phyloP scores from a whole-genome alignment of 2,888 invertebrate species.

The Noctuana brunneofusca region DNA sequence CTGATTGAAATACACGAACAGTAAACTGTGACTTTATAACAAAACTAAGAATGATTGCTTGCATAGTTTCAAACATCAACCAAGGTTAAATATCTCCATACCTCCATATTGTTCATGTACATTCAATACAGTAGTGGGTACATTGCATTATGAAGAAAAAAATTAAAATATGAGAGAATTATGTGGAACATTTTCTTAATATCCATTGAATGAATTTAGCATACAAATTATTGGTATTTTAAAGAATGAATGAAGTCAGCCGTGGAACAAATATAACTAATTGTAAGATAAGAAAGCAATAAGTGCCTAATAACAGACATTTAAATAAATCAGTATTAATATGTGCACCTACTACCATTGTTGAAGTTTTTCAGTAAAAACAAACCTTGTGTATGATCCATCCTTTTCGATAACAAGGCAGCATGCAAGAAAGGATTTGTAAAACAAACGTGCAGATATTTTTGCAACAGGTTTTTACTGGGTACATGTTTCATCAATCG shows the following conservation, averaged over 20 bases:
- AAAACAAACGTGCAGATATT: slow-evolving; percentile 54
- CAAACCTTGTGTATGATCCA: slow-evolving; percentile 81
- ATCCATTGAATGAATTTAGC: too few relatives aligned
- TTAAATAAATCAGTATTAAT: background rate
- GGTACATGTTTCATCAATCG: slow-evolving; percentile 4
- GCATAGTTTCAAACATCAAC: too few relatives aligned
- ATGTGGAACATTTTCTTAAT: too few relatives aligned
- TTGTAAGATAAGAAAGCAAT: slow-evolving; percentile 1
- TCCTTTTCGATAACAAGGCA: slow-evolving; percentile 73
- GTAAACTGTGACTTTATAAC: too few relatives aligned
- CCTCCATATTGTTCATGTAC: too few relatives aligned
- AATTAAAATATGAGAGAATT: too few relatives aligned
- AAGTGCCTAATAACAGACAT: background rate
- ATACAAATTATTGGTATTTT: too few relatives aligned
- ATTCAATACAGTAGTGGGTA: too few relatives aligned
- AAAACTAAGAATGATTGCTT: too few relatives aligned
- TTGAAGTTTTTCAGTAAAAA: slow-evolving; percentile 39
- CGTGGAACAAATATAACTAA: background rate
- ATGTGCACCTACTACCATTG: background rate
- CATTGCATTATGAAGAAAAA: too few relatives aligned
- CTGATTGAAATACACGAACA: too few relatives aligned
- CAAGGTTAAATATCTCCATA: too few relatives aligned
- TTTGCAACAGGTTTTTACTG: slow-evolving; percentile 18
- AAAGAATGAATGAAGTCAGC: background rate
- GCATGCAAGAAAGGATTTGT: slow-evolving; percentile 78